phyloP scores from a whole-genome alignment of 2,113 vertebrate species.

The Bufo bufo region DNA sequence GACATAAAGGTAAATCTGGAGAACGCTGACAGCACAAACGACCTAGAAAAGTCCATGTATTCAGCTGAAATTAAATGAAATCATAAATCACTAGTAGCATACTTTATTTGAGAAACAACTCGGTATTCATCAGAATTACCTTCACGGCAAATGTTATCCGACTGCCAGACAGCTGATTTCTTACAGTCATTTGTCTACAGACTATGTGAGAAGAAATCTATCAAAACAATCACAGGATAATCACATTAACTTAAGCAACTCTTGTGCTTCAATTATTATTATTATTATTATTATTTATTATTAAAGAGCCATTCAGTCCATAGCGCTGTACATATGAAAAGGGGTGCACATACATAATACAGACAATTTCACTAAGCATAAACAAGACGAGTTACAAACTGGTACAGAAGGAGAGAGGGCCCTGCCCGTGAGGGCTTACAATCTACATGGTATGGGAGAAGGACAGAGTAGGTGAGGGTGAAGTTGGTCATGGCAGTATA shows the following conservation, averaged over 20 bases:
- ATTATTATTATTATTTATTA: too few relatives aligned
- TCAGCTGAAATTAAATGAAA: constrained; percentile 50
- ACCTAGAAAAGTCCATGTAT: constrained; percentile 25
- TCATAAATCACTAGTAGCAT: constrained; percentile 47
- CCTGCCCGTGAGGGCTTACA: too few relatives aligned
- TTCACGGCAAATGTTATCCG: constrained; percentile 35
- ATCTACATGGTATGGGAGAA: too few relatives aligned
- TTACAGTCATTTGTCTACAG: constrained; percentile 13
- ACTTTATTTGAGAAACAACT: constrained; percentile 34
- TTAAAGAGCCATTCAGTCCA: too few relatives aligned
- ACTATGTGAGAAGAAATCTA: constrained; percentile 23
- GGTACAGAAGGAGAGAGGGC: too few relatives aligned
- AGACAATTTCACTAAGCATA: too few relatives aligned
- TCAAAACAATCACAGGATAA: not conserved
- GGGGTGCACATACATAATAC: too few relatives aligned
- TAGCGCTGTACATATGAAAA: too few relatives aligned
- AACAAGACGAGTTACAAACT: too few relatives aligned
- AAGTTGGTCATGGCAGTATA: too few relatives aligned
- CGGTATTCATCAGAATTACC: constrained; percentile 43
- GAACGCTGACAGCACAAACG: constrained; percentile 46
- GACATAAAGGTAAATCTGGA: constrained; percentile 48
- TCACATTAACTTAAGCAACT: not conserved
- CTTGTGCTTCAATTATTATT: not conserved
- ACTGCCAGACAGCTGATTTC: constrained; percentile 32
- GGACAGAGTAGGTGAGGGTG: too few relatives aligned